Evolutionary conservation across 2,113 vertebrate species (phyloP).

Genomic region (Mirza zaza): DNA sequence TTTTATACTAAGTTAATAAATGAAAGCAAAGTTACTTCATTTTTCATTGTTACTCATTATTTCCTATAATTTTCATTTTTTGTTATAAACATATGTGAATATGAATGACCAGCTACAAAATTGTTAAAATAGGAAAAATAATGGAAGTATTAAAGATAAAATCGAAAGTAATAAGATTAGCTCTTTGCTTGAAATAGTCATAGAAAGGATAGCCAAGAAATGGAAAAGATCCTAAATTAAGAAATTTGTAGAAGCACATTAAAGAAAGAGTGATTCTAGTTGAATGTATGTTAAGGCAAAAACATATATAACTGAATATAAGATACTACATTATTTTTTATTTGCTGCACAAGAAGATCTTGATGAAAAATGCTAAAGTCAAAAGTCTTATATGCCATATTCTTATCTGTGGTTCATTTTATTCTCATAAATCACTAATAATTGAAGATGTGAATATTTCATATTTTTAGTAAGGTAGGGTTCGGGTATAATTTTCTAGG

Average conservation of each 20-base stretch:
- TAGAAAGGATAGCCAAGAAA: not conserved
- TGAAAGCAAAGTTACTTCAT: not conserved
- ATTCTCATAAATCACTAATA: not conserved
- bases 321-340: not conserved
- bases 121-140: not conserved
- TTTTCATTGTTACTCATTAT: slow-evolving; percentile 29
- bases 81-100: not conserved
- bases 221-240: not conserved
- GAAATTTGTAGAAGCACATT: not conserved
- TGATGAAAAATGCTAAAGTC: not conserved
- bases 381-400: not conserved
- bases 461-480: slow-evolving; percentile 29
- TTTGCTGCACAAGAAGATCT: not conserved
- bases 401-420: not conserved
- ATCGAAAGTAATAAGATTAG: not conserved
- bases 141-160: not conserved
- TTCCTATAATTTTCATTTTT: slow-evolving; percentile 12
- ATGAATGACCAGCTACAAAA: not conserved
- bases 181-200: not conserved
- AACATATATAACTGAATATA: not conserved
- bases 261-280: not conserved
- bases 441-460: not conserved
- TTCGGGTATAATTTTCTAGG: not conserved
- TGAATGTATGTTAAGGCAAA: not conserved
- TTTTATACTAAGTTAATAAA: slow-evolving; percentile 1